A percentile compares a stretch with the other conserved stretches of the same genome.
Evolutionary conservation across 2,888 invertebrate genomes (phyloP).

Genomic region (Apodemia hepburni): DNA sequence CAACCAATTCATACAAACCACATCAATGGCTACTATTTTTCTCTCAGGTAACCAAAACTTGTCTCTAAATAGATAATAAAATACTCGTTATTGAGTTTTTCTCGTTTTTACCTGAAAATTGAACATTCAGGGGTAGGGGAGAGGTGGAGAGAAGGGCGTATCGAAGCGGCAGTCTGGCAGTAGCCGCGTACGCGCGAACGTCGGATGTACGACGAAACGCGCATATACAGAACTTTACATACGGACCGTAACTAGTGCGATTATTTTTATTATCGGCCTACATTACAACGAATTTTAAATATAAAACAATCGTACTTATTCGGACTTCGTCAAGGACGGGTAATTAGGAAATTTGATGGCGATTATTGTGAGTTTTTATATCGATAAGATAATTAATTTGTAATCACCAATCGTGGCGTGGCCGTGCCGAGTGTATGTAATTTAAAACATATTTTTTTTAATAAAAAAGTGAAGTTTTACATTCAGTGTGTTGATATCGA

Average conservation of each 20-base stretch:
- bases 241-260: constrained; percentile 29
- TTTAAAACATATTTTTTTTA: constrained; percentile 36
- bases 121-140: constrained; percentile 48
- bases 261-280: constrained; percentile 34
- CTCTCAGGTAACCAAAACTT: constrained; percentile 37
- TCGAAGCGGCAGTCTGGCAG: constrained; percentile 58
- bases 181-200: constrained; percentile 49
- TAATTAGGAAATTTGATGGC: constrained; percentile 40
- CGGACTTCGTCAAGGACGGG: constrained; percentile 39
- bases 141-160: constrained; percentile 49
- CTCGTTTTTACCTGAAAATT: constrained; percentile 65
- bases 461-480: constrained; percentile 31
- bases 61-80: constrained; percentile 48
- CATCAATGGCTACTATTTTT: constrained; percentile 5
- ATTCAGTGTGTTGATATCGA: constrained; percentile 26
- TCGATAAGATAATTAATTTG: constrained; percentile 57
- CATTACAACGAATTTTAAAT: constrained; percentile 35
- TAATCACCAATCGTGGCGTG: constrained; percentile 51
- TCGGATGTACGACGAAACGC: constrained; percentile 35
- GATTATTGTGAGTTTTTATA: constrained; percentile 44
- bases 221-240: constrained; percentile 31
- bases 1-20: neutral
- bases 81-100: constrained; percentile 42
- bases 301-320: constrained; percentile 24
- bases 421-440: constrained; percentile 59